Conservation (phyloP, 2,113 vertebrate genomes). For the Atherinomorus stipes region DNA sequence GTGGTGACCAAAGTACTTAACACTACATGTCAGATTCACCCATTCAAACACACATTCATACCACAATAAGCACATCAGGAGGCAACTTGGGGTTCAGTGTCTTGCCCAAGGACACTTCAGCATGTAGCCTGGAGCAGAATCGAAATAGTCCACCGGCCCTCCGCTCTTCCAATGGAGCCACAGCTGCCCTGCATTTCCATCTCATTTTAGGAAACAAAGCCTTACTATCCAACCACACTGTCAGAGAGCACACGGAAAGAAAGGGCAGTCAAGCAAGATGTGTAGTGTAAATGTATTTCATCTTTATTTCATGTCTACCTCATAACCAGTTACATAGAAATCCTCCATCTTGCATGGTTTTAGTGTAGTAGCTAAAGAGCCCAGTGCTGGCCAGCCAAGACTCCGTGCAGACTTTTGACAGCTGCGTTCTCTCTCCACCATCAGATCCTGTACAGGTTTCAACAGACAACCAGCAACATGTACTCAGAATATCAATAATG, state of each 20-base stretch:
- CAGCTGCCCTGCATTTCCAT: too few relatives aligned
- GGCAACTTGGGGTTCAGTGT: too few relatives aligned
- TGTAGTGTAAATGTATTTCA: constrained; percentile 77
- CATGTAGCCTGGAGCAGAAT: too few relatives aligned
- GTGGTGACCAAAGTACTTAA: too few relatives aligned
- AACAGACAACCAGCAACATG: constrained; percentile 51
- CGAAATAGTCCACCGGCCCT: too few relatives aligned
- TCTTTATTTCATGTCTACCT: constrained; percentile 80
- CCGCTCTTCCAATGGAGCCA: too few relatives aligned
- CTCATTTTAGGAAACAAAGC: neutral
- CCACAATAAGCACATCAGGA: too few relatives aligned
- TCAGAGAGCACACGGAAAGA: constrained; percentile 17
- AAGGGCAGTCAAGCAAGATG: constrained; percentile 44
- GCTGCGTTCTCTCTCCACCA: constrained; percentile 61
- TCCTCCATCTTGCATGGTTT: constrained; percentile 72
- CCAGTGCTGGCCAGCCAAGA: constrained; percentile 47
- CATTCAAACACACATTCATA: too few relatives aligned
- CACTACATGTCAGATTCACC: too few relatives aligned
- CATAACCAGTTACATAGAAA: constrained; percentile 77
- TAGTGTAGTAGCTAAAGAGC: constrained; percentile 66
- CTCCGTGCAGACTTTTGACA: constrained; percentile 54
- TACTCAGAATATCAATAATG: constrained; percentile 54
- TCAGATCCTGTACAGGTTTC: constrained; percentile 48
- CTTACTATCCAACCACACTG: neutral
- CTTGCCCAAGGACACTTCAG: too few relatives aligned